Base-by-base conservation (phyloP, 23 tunicate genomes). In the Styela plicata region DNA sequence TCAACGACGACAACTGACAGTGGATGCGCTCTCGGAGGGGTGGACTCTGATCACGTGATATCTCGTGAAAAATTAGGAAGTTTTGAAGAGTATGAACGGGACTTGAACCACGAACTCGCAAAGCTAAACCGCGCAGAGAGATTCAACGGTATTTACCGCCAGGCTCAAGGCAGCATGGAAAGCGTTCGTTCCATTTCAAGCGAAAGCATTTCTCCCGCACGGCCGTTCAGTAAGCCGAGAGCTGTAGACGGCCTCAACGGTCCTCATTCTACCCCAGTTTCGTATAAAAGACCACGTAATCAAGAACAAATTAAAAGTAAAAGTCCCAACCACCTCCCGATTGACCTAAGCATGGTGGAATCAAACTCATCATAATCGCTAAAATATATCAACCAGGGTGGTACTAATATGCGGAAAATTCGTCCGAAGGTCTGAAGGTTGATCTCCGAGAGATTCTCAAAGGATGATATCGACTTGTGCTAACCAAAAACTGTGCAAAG, bases 1-100 rank as follows among this genome's bases (percentile, higher is more conserved):
- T 67, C 71, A 25, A 67, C 71, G 22, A 67, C 71, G 30, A 67
- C 71, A 27, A 1, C 31, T 22, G 71, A 67, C 22, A 67, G 71
- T 24, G 71, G 71, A 16, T 67, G 71, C 0, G 71, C 71, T 67
- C 2, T 67, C 17, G 31, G 71, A 16, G 71, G 71, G 16, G 71
- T 67, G 31, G 71, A 67, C 30, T 25, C 31, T 29, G 71, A 67
- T 67, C 57, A 44, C 57, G 57, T 44, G 57, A 44, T 44, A 7
- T 44, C 57, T 13, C 30, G 71, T 67, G 31, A 67, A 27, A 67
- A 29, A 18, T 67, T 67, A 24, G 22, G 30, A 27, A 1, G 71
- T 67, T 29, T 25, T 16, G 31, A 27, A 22, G 31, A 25, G 24
- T 67, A 25, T 24, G 31, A 67, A 27, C 16, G 31, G 24, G 71